Conservation (phyloP, 2,113 vertebrate genomes). For the Oryzias celebensis region DNA sequence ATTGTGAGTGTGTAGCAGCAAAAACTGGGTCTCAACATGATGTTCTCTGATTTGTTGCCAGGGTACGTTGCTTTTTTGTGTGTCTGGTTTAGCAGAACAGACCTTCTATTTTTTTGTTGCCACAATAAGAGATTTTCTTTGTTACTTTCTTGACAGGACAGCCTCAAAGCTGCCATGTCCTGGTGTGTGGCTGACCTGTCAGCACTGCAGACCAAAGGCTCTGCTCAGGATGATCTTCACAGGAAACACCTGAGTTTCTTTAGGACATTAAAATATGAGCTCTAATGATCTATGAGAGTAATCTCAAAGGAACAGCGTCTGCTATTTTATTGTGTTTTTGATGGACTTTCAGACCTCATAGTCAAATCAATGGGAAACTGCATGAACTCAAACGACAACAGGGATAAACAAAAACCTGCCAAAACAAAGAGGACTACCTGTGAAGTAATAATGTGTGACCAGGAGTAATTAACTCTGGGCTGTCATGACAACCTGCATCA, state of each 20-base stretch:
- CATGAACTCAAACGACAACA: neutral
- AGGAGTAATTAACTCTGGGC: slow-evolving; percentile 34
- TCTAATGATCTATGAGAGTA: slow-evolving; percentile 29
- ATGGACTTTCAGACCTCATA: neutral
- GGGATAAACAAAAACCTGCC: neutral
- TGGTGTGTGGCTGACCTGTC: slow-evolving; percentile 57
- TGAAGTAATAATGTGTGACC: slow-evolving; percentile 10
- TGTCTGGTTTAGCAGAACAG: slow-evolving; percentile 61
- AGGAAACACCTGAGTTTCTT: slow-evolving; percentile 46
- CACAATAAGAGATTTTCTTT: slow-evolving; percentile 66
- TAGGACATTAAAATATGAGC: slow-evolving; percentile 36
- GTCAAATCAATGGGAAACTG: neutral
- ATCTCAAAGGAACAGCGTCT: slow-evolving; percentile 21
- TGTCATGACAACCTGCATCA: slow-evolving; percentile 62
- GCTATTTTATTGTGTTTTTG: no score
- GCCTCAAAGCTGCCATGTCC: slow-evolving; percentile 45
- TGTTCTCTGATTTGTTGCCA: slow-evolving; percentile 60
- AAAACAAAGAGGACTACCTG: neutral
- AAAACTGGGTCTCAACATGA: slow-evolving; percentile 7
- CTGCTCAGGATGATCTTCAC: slow-evolving; percentile 63
- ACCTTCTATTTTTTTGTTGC: slow-evolving; percentile 53
- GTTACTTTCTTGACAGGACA: slow-evolving; percentile 50
- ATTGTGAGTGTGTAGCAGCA: slow-evolving; percentile 16
- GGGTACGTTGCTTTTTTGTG: slow-evolving; percentile 40
- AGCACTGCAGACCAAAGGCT: slow-evolving; percentile 62